Conservation (phyloP, 2,888 invertebrate species). For the Cantharis rufa region DNA sequence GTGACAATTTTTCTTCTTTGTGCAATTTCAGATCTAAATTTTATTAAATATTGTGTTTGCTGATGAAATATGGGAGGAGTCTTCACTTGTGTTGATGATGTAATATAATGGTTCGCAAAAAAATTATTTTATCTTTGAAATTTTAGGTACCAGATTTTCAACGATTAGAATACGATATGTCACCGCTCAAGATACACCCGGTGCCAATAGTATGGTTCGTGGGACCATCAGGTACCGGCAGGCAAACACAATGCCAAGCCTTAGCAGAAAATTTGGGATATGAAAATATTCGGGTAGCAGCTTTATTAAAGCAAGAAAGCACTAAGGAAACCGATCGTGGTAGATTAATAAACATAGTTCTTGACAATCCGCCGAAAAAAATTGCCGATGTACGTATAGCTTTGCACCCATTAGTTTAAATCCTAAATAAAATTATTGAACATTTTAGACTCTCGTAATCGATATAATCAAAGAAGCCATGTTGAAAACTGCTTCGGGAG, state of each 20-base stretch:
- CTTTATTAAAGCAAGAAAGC: constrained; percentile 56
- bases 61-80: constrained; percentile 33
- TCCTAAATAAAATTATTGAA: not conserved
- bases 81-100: constrained; percentile 37
- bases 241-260: constrained; percentile 40
- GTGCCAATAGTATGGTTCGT: constrained; percentile 60
- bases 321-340: constrained; percentile 59
- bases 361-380: constrained; percentile 55
- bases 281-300: constrained; percentile 21
- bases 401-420: not conserved
- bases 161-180: constrained; percentile 48
- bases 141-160: constrained; percentile 40
- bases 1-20: not conserved
- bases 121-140: not conserved
- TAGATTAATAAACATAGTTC: constrained; percentile 56
- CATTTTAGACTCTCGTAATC: constrained; percentile 58
- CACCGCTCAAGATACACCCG: constrained; percentile 50
- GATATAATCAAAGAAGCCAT: constrained; percentile 63
- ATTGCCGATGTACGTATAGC: constrained; percentile 43
- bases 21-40: not conserved
- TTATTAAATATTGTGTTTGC: not conserved
- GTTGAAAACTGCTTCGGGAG: constrained; percentile 53
- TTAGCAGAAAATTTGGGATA: constrained; percentile 39
- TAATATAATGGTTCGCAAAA: constrained; percentile 6
- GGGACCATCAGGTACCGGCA: constrained; percentile 50